Conservation (phyloP, 2,797 vertebrate species). For the Agapornis canus region DNA sequence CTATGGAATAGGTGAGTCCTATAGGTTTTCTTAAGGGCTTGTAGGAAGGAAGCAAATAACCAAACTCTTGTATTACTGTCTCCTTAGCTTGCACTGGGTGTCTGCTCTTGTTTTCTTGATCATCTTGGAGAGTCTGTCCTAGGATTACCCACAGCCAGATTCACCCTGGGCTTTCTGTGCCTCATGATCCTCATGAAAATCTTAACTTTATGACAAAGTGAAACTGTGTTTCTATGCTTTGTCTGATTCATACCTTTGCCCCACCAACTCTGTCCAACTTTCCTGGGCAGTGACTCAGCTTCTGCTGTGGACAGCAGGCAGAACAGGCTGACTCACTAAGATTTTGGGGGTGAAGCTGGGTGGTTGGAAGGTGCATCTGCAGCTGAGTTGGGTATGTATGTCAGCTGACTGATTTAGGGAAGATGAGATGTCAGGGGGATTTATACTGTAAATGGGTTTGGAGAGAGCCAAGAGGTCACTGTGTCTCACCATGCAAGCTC, state of each 20-base stretch:
- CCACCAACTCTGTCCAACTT: not conserved
- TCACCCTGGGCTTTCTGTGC: not conserved
- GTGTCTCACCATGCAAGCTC: not conserved
- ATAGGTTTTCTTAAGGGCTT: not conserved
- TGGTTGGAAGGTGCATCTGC: not conserved
- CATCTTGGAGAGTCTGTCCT: not conserved
- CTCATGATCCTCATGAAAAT: not conserved
- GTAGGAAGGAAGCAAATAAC: not conserved
- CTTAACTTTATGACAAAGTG: not conserved
- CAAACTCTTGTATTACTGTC: not conserved
- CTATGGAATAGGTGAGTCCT: conserved; percentile 92
- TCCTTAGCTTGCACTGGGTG: not conserved
- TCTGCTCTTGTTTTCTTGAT: not conserved
- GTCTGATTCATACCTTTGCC: not conserved
- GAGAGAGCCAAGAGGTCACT: not conserved
- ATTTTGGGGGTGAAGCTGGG: not conserved
- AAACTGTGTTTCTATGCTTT: not conserved
- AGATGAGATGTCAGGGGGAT: not conserved
- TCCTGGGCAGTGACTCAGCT: not conserved
- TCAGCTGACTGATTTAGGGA: not conserved
- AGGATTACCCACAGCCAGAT: not conserved
- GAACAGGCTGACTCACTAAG: not conserved
- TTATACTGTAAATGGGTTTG: not conserved
- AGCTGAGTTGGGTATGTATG: not conserved
- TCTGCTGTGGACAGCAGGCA: not conserved